Conservation (phyloP, 2,888 invertebrate genomes). For the Alentia gelatinosa region DNA sequence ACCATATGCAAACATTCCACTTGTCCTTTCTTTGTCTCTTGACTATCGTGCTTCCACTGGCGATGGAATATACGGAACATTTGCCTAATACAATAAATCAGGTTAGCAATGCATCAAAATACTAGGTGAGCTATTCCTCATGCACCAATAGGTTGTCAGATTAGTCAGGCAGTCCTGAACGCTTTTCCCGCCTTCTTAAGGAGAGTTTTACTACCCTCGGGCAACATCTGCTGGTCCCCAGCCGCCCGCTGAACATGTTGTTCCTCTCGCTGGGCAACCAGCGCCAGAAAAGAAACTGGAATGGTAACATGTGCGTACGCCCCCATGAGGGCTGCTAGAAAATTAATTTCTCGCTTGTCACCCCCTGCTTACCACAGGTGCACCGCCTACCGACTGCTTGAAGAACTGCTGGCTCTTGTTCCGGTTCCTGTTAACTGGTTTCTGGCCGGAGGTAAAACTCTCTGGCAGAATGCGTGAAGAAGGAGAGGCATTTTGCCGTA, state of each 20-base stretch:
- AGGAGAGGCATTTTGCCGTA: too few relatives aligned
- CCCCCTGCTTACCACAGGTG: conserved; percentile 41
- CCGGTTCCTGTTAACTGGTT: background rate
- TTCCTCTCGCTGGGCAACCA: background rate
- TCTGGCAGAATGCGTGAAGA: too few relatives aligned
- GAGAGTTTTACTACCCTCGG: background rate
- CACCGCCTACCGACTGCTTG: background rate
- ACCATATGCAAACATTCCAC: too few relatives aligned
- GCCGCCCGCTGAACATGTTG: conserved; percentile 21
- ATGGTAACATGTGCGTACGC: conserved; percentile 28
- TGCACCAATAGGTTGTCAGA: background rate
- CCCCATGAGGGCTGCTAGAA: background rate
- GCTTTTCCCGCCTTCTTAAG: background rate
- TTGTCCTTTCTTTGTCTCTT: too few relatives aligned
- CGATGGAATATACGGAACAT: too few relatives aligned
- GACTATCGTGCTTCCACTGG: too few relatives aligned
- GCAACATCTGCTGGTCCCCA: background rate
- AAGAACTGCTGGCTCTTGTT: background rate
- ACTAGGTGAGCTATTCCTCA: background rate
- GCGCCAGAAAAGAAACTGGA: background rate
- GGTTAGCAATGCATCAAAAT: background rate
- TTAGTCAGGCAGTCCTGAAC: background rate
- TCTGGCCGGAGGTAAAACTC: background rate
- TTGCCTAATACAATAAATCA: background rate
- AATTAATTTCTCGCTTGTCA: conserved; percentile 43